phyloP scores from a whole-genome alignment of 35 echinoderm and acorn worm genomes.

The Eucidaris tribuloides region DNA sequence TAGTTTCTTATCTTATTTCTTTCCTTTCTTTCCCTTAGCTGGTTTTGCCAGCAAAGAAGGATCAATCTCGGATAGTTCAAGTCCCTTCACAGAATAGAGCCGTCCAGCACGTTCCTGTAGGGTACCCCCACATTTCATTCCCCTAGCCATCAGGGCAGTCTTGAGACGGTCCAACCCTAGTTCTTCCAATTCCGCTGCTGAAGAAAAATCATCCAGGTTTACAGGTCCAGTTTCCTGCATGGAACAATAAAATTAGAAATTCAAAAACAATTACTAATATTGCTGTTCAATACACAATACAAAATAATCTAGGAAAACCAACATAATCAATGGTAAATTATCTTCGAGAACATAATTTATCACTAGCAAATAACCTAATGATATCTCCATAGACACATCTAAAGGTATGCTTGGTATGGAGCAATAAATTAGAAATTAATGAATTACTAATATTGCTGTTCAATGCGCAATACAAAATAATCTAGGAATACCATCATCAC shows the following conservation, averaged over 20 bases:
- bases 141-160: conserved; percentile 66
- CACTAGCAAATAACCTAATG: too few relatives aligned
- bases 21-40: conserved; percentile 59
- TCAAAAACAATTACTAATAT: neutral
- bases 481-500: too few relatives aligned
- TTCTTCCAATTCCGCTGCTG: conserved; percentile 63
- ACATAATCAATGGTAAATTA: too few relatives aligned
- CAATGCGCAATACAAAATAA: too few relatives aligned
- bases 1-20: neutral
- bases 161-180: conserved; percentile 82
- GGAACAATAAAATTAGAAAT: neutral
- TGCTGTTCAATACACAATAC: too few relatives aligned
- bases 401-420: too few relatives aligned
- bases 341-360: too few relatives aligned
- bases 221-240: conserved; percentile 45
- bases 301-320: too few relatives aligned
- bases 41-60: conserved; percentile 76
- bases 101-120: conserved; percentile 85
- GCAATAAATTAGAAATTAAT: too few relatives aligned
- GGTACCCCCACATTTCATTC: conserved; percentile 96
- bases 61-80: conserved; percentile 70
- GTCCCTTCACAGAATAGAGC: conserved; percentile 74
- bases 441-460: too few relatives aligned
- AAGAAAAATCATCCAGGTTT: conserved; percentile 49
- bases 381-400: too few relatives aligned